Evolutionary conservation across 1,140 invertebrate genomes (phyloP).

Genomic region (Triops cancriformis): DNA sequence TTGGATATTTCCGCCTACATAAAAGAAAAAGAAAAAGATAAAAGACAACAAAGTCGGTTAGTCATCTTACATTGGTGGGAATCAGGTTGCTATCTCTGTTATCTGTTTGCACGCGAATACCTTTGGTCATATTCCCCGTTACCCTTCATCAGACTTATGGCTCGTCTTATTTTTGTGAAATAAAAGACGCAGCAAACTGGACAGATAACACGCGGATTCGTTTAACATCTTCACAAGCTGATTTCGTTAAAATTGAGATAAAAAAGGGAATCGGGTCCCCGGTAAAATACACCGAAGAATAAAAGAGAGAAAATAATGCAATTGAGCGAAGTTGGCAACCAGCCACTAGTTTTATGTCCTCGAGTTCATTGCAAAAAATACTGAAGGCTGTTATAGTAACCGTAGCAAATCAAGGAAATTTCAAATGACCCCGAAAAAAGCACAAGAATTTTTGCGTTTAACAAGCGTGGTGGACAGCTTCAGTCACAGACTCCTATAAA

Average conservation of each 20-base stretch:
- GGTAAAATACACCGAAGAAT: no score
- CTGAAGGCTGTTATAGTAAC: neutral
- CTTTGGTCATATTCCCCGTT: neutral
- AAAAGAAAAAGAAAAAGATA: slow-evolving; percentile 30
- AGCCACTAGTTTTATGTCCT: no score
- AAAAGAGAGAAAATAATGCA: no score
- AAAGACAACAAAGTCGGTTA: neutral
- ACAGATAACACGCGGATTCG: no score
- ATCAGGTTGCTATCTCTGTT: neutral
- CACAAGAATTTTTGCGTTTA: neutral
- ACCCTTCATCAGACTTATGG: neutral
- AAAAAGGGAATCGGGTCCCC: no score
- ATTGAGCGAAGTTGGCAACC: no score
- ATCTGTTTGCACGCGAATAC: neutral
- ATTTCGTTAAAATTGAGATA: no score
- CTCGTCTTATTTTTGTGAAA: no score
- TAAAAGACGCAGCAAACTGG: no score
- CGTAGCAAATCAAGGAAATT: neutral
- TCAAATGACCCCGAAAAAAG: neutral
- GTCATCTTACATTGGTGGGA: neutral
- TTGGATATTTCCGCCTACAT: slow-evolving; percentile 58
- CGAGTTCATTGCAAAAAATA: neutral
- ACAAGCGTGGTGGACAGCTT: neutral
- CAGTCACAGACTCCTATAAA: neutral
- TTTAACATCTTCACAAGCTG: no score